Percentiles rank a stretch among this genome's conserved stretches.
phyloP scores from a whole-genome alignment of 2,113 vertebrate species.

The Anarhynchus alexandrinus region DNA sequence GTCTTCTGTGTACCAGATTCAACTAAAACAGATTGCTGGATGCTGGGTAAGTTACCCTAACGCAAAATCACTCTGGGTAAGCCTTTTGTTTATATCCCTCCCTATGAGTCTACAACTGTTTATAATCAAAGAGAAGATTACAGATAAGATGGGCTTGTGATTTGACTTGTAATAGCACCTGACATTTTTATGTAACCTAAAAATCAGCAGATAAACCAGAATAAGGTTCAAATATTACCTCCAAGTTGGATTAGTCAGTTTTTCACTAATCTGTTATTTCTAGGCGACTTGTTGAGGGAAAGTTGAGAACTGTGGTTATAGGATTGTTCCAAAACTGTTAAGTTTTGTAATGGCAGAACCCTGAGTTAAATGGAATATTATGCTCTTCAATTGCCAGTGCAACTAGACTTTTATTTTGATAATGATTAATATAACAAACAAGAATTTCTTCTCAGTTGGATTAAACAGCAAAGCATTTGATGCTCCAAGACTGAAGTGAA shows the following conservation, averaged over 20 bases:
- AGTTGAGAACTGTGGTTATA: background rate
- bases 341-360: background rate
- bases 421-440: background rate
- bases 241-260: background rate
- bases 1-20: background rate
- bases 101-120: background rate
- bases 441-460: background rate
- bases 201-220: background rate
- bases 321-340: background rate
- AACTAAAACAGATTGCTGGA: background rate
- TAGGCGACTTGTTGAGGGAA: background rate
- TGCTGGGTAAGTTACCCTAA: background rate
- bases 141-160: background rate
- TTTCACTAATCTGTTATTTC: background rate
- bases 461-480: background rate
- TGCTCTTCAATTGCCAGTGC: background rate
- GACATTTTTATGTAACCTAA: background rate
- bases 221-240: background rate
- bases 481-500: background rate
- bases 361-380: background rate
- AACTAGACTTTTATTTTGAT: background rate
- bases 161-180: slow-evolving; percentile 24
- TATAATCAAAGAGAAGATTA: slow-evolving; percentile 35
- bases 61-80: background rate
- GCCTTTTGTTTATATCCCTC: slow-evolving; percentile 4